Conservation (phyloP, 2,888 invertebrate species). For the Neoaliturus tenellus region DNA sequence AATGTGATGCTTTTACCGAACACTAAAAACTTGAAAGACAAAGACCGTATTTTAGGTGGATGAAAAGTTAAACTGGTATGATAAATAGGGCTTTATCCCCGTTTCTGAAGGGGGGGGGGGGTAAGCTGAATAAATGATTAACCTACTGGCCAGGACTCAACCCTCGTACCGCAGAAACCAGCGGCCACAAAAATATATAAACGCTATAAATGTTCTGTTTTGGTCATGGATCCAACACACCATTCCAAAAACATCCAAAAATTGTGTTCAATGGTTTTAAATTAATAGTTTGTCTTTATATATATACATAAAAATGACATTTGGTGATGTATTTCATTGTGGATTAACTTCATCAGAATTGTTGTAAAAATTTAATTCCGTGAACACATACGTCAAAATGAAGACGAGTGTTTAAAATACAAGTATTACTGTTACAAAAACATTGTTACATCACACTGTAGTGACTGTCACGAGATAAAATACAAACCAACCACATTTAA, state of each 20-base stretch:
- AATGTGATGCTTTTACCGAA: neutral
- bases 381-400: no score
- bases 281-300: no score
- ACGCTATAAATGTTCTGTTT: neutral
- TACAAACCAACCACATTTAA: no score
- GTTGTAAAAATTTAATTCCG: no score
- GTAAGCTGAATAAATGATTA: conserved; percentile 20
- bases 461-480: no score
- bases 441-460: no score
- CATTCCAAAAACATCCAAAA: neutral
- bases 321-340: no score
- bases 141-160: neutral
- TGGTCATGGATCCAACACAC: neutral
- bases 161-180: neutral
- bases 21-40: neutral
- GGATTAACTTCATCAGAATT: no score
- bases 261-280: no score
- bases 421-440: no score
- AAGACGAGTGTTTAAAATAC: no score
- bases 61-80: conserved; percentile 33
- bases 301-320: no score
- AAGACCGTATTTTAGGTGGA: neutral
- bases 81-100: conserved; percentile 14
- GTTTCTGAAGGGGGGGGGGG: neutral
- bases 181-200: neutral